These are phyloP conservation scores for Xiphophorus couchianus DNA, from an alignment of 2,113 vertebrate species.

Conservation along the genomic window DNA sequence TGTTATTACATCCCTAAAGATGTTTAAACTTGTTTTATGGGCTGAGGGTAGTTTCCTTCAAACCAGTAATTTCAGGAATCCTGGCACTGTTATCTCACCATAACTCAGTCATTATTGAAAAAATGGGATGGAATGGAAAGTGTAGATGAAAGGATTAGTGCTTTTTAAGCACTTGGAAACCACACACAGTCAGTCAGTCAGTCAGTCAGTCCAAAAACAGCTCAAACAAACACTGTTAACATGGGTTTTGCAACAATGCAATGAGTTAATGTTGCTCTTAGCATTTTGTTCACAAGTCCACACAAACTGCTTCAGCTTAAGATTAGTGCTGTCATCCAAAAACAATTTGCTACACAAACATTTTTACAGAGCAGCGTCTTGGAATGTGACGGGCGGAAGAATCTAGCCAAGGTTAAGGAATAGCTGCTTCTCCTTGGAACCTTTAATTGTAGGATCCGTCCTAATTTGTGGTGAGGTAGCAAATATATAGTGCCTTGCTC, in stretches of 20 bases:
- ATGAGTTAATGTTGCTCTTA: constrained; percentile 20
- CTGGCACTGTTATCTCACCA: constrained; percentile 11
- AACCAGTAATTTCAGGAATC: constrained; percentile 26
- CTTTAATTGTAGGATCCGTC: constrained; percentile 39
- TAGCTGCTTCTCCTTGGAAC: constrained; percentile 27
- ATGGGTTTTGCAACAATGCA: constrained; percentile 22
- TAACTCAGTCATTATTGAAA: background rate
- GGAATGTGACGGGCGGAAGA: constrained; percentile 50
- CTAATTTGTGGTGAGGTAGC: constrained; percentile 52
- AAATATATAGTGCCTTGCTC: background rate
- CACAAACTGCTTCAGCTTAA: constrained; percentile 27
- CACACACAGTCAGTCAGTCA: background rate
- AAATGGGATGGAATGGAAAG: constrained; percentile 10
- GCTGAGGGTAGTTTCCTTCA: constrained; percentile 12
- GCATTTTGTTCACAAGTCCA: constrained; percentile 44
- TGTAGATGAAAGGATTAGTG: constrained; percentile 19
- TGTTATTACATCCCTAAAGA: constrained; percentile 1
- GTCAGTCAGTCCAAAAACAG: background rate
- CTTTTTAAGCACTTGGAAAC: background rate
- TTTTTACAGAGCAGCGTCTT: constrained; percentile 40
- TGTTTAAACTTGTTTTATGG: constrained; percentile 38
- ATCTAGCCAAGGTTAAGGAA: constrained; percentile 33
- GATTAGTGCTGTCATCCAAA: constrained; percentile 53
- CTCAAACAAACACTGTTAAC: background rate
- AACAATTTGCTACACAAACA: constrained; percentile 58